phyloP scores from a whole-genome alignment of 2,888 invertebrate genomes.

The Uloborus plumipes region DNA sequence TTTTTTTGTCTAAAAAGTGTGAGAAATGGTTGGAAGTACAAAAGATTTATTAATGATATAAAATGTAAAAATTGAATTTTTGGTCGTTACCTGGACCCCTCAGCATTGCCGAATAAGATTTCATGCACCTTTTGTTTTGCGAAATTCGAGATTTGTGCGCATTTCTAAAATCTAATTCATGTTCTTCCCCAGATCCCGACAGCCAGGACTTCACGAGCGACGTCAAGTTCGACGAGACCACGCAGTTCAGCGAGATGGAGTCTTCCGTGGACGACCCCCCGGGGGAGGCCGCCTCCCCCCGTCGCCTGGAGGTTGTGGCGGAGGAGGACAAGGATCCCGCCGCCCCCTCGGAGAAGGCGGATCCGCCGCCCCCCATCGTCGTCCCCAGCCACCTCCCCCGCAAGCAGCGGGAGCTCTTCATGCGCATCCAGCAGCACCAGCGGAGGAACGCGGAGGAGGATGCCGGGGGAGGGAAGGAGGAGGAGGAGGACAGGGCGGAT shows the following conservation, averaged over 20 bases:
- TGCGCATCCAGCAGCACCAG: slow-evolving; percentile 79
- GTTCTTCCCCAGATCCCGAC: not conserved
- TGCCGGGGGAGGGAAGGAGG: slow-evolving; percentile 59
- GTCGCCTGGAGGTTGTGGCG: not conserved
- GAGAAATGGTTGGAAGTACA: too few relatives aligned
- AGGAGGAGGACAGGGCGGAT: slow-evolving; percentile 72
- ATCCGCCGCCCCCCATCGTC: slow-evolving; percentile 22
- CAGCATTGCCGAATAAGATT: too few relatives aligned
- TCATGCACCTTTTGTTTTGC: too few relatives aligned
- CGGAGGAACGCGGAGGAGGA: slow-evolving; percentile 71
- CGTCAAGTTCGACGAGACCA: slow-evolving; percentile 55
- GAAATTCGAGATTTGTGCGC: too few relatives aligned
- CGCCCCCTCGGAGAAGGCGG: not conserved
- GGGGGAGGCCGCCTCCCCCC: slow-evolving; percentile 18
- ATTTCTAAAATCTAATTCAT: too few relatives aligned
- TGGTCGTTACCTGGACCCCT: too few relatives aligned
- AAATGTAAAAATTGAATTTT: too few relatives aligned
- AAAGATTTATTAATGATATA: too few relatives aligned
- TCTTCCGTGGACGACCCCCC: slow-evolving; percentile 31
- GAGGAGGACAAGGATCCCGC: slow-evolving; percentile 6
- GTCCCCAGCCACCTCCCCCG: slow-evolving; percentile 77
- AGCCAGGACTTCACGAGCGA: slow-evolving; percentile 42
- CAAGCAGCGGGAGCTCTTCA: slow-evolving; percentile 78
- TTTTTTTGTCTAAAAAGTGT: too few relatives aligned
- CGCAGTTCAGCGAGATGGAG: slow-evolving; percentile 58